phyloP scores from a whole-genome alignment of 1,140 invertebrate genomes.

The Gerris buenoi region DNA sequence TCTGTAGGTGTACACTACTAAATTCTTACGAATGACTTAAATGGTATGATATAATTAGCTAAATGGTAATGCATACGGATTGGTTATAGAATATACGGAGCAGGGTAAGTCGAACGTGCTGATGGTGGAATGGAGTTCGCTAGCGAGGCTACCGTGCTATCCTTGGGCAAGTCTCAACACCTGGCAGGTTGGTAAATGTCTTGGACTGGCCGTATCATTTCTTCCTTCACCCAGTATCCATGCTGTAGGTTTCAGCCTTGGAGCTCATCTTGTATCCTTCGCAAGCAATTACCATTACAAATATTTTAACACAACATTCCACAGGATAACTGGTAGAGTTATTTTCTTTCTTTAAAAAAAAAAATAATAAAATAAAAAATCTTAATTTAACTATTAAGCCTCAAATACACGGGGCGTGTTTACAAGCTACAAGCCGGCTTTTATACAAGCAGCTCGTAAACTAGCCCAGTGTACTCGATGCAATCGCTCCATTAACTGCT shows the following conservation, averaged over 20 bases:
- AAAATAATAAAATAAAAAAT: not conserved
- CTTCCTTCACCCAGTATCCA: constrained; percentile 38
- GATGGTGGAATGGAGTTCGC: constrained; percentile 44
- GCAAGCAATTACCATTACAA: constrained; percentile 36
- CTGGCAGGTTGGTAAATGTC: constrained; percentile 41
- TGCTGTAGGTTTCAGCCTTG: constrained; percentile 53
- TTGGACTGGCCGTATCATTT: constrained; percentile 26
- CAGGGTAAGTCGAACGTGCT: constrained; percentile 44
- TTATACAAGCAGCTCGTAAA: no score
- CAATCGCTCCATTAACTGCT: no score
- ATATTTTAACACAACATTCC: constrained; percentile 29
- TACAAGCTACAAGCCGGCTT: not conserved
- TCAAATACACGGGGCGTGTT: not conserved
- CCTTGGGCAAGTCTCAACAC: constrained; percentile 45
- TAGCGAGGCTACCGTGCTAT: constrained; percentile 46
- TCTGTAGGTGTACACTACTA: no score
- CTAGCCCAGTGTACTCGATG: no score
- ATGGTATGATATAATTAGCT: no score
- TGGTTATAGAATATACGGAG: constrained; percentile 48
- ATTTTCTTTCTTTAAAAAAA: no score
- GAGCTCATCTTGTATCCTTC: constrained; percentile 44
- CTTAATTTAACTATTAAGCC: not conserved
- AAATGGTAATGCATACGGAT: no score
- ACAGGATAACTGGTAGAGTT: constrained; percentile 40
- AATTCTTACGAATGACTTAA: no score